A percentile compares a stretch with the other conserved stretches of the same genome.
Evolutionary conservation across 2,888 invertebrate genomes (phyloP).

Genomic region (Trissonchulus sp.): DNA sequence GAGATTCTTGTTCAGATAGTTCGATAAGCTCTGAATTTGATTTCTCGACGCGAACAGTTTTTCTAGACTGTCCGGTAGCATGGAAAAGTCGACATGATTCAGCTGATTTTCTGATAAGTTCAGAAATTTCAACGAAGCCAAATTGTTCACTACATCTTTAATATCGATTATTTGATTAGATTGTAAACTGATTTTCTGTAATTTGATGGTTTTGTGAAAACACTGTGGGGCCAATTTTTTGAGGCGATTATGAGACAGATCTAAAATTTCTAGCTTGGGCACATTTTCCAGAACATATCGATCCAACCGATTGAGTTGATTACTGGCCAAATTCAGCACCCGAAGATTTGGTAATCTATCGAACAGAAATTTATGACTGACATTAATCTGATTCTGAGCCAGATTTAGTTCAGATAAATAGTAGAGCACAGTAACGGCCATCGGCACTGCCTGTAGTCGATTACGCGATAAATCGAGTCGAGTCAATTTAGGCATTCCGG

Average conservation of each 20-base stretch:
- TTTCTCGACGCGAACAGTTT: conserved; percentile 86
- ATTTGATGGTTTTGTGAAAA: conserved; percentile 68
- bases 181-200: conserved; percentile 78
- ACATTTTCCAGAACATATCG: conserved; percentile 26
- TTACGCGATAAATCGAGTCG: conserved; percentile 37
- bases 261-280: conserved; percentile 57
- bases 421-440: conserved; percentile 20
- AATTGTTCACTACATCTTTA: conserved; percentile 59
- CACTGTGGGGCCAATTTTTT: conserved; percentile 71
- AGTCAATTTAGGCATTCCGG: conserved; percentile 34
- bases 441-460: conserved; percentile 25
- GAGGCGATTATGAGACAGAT: conserved; percentile 58
- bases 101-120: conserved; percentile 59
- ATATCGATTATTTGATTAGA: conserved; percentile 75
- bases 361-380: conserved; percentile 21
- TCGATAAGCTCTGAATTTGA: conserved; percentile 70
- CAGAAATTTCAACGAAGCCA: conserved; percentile 57
- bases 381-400: conserved; percentile 22
- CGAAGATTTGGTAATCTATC: conserved; percentile 33
- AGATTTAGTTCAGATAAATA: conserved; percentile 13
- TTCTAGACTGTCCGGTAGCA: conserved; percentile 72
- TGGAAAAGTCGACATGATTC: conserved; percentile 77
- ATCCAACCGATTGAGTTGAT: conserved; percentile 25
- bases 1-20: conserved; percentile 75
- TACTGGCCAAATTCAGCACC: conserved; percentile 31